Base-by-base conservation (phyloP, 2,113 vertebrate species). In the Megaceryle maxima region DNA sequence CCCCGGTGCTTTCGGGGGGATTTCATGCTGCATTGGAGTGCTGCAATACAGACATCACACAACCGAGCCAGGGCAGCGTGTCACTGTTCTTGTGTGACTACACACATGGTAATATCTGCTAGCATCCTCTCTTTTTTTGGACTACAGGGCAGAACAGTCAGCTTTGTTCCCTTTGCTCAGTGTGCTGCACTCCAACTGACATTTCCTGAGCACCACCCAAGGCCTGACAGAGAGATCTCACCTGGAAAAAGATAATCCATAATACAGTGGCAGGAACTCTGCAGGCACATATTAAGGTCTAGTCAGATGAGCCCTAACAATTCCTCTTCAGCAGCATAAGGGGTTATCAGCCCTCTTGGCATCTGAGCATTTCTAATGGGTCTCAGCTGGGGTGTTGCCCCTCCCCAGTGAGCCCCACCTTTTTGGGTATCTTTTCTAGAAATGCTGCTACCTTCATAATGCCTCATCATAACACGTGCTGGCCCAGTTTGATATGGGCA, bases 61-160 rank as follows among this genome's bases (percentile, higher is more conserved):
- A 92, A 85, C 70, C 70, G 85, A 95, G 75, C 91, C 82, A 94
- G 87, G 96, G 92, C 95, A 96, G 64, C 85, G 64, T 70, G 92
- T 83, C 76, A 51, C 60, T 82, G 51, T 81, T 81, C 86, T 81
- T 81, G 66, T 92, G 88, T 64, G 72, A 87, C 79, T 95, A 66
- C 72, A 66, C 68, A 92, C 93, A 64, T 22, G 16, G 88, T 75
- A 92, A 94, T 96, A 83, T 78, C 88, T 92, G 64, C 79, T 81
- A 90, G 95, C 84, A 69, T 68, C 69, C 88, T 92, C 85, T 85
- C 55, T 87, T 86, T 73, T 94, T 88, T 74, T 94, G 85, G 85
- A 28, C 75, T 94, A 59, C 55, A 80, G 88, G 90, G 92, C 68
- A 94, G 95, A 95, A 94, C 90, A 94, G 90, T 68, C 90, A 94